Evolutionary conservation across 2,888 invertebrate species (phyloP).

Genomic region (Rotaria sp.): DNA sequence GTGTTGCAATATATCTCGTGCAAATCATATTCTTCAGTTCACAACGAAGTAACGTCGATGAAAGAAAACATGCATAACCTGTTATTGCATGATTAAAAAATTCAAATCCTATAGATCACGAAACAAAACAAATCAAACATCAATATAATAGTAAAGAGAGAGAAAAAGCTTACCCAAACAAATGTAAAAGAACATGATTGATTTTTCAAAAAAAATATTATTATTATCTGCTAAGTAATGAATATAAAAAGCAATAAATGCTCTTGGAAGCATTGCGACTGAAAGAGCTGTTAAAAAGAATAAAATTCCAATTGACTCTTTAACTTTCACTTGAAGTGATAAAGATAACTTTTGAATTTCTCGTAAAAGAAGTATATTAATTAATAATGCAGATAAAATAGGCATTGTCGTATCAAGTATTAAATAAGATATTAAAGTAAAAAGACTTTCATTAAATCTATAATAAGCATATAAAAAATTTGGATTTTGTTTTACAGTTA

Average conservation of each 20-base stretch:
- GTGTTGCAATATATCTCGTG: neutral
- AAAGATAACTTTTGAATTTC: neutral
- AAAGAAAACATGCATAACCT: neutral
- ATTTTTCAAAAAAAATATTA: neutral
- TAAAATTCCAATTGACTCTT: neutral
- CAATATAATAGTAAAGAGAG: too few relatives aligned
- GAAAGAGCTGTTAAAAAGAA: neutral
- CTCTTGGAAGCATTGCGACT: neutral
- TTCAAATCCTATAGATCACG: neutral
- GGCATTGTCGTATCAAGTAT: neutral
- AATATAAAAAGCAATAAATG: neutral
- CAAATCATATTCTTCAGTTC: neutral
- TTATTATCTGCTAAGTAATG: neutral
- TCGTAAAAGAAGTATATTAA: neutral
- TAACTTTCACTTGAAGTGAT: neutral
- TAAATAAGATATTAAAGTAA: neutral
- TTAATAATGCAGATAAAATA: neutral
- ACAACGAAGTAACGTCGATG: neutral
- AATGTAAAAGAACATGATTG: neutral
- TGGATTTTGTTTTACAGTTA: neutral
- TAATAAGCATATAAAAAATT: neutral
- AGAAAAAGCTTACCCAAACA: neutral
- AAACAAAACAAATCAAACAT: too few relatives aligned
- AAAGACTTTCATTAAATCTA: neutral
- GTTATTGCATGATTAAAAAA: neutral